Evolutionary conservation across 1,140 invertebrate genomes (phyloP), one percentile per base, ranked within the genome.

Genomic region (Branchinecta lindahli): DNA sequence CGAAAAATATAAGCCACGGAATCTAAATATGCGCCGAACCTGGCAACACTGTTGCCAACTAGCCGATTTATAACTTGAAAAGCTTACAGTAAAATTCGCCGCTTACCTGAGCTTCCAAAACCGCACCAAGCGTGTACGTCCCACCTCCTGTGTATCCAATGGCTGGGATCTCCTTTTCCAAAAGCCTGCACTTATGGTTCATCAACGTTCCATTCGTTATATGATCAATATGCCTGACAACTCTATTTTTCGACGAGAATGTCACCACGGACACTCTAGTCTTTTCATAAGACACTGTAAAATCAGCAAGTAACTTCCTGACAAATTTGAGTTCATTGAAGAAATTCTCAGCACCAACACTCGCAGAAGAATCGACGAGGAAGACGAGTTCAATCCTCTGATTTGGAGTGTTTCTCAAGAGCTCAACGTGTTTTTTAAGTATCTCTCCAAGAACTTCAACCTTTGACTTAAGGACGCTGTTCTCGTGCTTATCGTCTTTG

Each of bases 251-350:
- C 4, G 86, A 86, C 47, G 85, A 85, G 75, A 87, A 89, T 5
- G 86, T 87, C 8, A 88, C 79, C 15, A 89, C 77, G 4, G 85
- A 82, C 7, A 88, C 83, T 71, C 86, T 78, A 0, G 86, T 86
- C 15, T 84, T 80, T 72, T 85, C 81, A 44, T 80, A 79, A 68
- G 85, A 84, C 4, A 88, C 84, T 0, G 83, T 85, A 71, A 88
- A 86, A 76, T 88, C 86, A 8, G 86, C 83, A n/a, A 89, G 73
- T 0, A 89, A 77, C 75, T 87, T 87, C 73, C 83, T 83, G 5
- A 88, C 86, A 76, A 89, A 88, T 74, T 84, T 86, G 46, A 88
- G 75, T 76, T 88, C 87, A 73, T 85, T 85, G 70, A 79, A 79
- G 76, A 88, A 89, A 77, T 88, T 87, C 5, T 81, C 78, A 66